Base-by-base conservation (phyloP, 2,797 vertebrate genomes). In the Rhodeus uyekii region DNA sequence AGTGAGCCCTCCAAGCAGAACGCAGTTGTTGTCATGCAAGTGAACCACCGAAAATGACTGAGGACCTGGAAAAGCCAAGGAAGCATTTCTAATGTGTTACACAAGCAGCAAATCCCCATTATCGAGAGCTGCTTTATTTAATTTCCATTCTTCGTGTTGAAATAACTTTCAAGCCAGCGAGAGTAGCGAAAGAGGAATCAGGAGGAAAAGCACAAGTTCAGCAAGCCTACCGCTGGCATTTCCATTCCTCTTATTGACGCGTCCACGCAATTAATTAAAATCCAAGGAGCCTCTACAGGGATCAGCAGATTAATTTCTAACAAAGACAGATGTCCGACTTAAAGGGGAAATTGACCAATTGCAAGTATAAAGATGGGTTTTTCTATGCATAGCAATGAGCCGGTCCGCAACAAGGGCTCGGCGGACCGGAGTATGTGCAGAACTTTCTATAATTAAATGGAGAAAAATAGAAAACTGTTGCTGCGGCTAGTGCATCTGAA, bases 371-470 rank as follows among this genome's bases (percentile, higher is more conserved):
- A 88, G 89, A 90, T 87, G 89, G 39, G 65, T 92, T 93, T 82
- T 92, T 94, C 89, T 90, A 90, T 93, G 92, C 91, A 94, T 93
- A 92, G 88, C 88, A 94, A 94, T 94, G 89, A 94, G 92, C 86
- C 87, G 89, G 92, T 91, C 91, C 92, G 89, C 89, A 92, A 88
- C 89, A 72, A 88, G 87, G 87, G 84, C 86, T 87, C 88, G 90
- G 83, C 60, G 86, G 89, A 91, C 90, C 88, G 78, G 75, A 89
- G 89, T 89, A 87, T 85, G 89, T 86, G 89, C 87, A 84, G 81
- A 68, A 90, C 86, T 69, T 78, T 86, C 76, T 58, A 83, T 90
- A 86, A 82, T 81, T 86, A 89, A 89, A 75, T 24, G 0, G 80
- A 42, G 24, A 46, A 72, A 76, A 78, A 67, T 42, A 39, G 34